These are phyloP conservation scores for Prionailurus bengalensis DNA, from an alignment of 2,113 vertebrate genomes.

Conservation along the genomic window DNA sequence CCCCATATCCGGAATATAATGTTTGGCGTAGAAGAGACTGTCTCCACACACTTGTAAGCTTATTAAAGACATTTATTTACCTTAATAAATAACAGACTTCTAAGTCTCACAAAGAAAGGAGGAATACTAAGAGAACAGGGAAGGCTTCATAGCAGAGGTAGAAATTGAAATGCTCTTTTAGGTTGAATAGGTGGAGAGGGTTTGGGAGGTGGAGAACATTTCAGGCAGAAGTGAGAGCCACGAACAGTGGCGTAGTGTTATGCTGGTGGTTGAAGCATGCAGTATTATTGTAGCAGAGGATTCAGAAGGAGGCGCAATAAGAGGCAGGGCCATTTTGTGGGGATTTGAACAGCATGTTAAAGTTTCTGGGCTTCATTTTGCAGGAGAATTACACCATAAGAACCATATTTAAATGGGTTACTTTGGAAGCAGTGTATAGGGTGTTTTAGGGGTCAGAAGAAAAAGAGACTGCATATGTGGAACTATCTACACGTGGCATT, in stretches of 20 bases:
- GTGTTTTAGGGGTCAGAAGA: neutral
- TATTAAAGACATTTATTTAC: neutral
- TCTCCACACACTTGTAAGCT: neutral
- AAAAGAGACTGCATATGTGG: neutral
- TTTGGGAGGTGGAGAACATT: neutral
- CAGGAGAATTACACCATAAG: neutral
- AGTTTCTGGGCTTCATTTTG: neutral
- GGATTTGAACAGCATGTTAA: neutral
- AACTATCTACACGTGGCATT: neutral
- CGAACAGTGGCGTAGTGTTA: neutral
- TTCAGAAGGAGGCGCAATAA: neutral
- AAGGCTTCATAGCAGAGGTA: neutral
- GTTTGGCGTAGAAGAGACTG: slow-evolving; percentile 25
- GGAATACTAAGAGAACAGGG: neutral
- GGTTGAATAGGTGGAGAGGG: neutral
- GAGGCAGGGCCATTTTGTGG: neutral
- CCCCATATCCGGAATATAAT: neutral
- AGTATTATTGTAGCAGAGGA: neutral
- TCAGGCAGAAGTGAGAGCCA: neutral
- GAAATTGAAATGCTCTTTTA: neutral
- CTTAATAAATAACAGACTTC: neutral
- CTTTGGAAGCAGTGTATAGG: neutral
- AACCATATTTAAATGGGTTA: neutral
- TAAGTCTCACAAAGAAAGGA: slow-evolving; percentile 1
- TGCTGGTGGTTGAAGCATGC: neutral